These are phyloP conservation scores for Ellobium chinense DNA, from an alignment of 2,888 invertebrate species.

Conservation along the genomic window DNA sequence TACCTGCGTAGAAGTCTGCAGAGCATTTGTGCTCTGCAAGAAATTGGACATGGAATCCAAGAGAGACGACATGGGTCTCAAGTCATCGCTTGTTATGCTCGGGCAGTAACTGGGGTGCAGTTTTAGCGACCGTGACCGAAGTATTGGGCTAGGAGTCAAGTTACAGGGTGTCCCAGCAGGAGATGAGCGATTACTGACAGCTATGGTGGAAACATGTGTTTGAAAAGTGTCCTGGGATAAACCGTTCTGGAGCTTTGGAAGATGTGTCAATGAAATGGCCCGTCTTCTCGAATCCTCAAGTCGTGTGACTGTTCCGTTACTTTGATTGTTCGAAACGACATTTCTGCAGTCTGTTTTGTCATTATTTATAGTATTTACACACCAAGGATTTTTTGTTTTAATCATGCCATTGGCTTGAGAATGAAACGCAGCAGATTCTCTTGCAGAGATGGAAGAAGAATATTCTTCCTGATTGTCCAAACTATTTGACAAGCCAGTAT, in stretches of 20 bases:
- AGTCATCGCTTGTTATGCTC: neutral
- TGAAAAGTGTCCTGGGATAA: too few relatives aligned
- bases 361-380: neutral
- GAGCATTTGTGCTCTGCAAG: too few relatives aligned
- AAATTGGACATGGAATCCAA: neutral
- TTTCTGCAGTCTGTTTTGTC: neutral
- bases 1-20: too few relatives aligned
- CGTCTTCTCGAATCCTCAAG: neutral
- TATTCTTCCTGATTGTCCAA: too few relatives aligned
- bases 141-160: neutral
- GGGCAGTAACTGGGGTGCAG: neutral
- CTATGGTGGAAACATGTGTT: neutral
- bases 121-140: neutral
- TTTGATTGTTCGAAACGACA: neutral
- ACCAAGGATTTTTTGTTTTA: neutral
- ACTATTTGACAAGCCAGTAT: too few relatives aligned
- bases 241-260: neutral
- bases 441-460: too few relatives aligned
- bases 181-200: neutral
- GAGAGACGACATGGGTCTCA: neutral
- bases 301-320: neutral
- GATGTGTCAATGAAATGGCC: neutral
- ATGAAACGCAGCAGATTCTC: too few relatives aligned
- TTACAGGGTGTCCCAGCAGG: neutral
- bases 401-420: too few relatives aligned